Base-by-base conservation (phyloP, 37 sponge, comb jelly and placozoan species). In the Chondrilla cf. caribensis region DNA sequence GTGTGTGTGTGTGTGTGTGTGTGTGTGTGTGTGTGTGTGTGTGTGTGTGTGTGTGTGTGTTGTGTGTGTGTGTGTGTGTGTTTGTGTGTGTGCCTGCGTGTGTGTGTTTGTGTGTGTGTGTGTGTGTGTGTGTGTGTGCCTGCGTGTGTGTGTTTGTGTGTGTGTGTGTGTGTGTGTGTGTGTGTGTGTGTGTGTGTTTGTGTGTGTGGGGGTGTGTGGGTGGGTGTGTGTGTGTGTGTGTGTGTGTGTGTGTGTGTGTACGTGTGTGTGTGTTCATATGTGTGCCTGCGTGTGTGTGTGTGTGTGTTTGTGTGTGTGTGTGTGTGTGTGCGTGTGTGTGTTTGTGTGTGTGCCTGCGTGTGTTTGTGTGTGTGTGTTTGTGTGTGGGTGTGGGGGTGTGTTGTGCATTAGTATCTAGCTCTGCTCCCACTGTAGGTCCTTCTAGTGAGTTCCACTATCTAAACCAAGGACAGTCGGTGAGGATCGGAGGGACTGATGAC, bases 401-500 rank as follows among this genome's bases (percentile, higher is more conserved):
- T n/a, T n/a, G n/a, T n/a, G n/a, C n/a, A n/a, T n/a, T n/a, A 29
- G 19, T 42, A 42, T 17, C 15, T 77, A 15, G 54, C 41, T 26
- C 9, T 73, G n/a, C 36, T 18, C 25, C 6, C 57, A 33, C 44
- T n/a, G 37, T 22, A 90, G 88, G 36, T 32, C 18, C 75, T 21
- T 60, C 88, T 41, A 47, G 58, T 0, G 38, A 70, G 29, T 92
- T 85, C 58, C 70, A 82, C 58, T 92, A 88, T 79, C 85, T 78
- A 25, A 81, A 42, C 40, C 86, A 85, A 55, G 90, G 90, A 25
- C 47, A 35, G 33, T 43, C 78, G 11, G 38, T 82, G 32, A 43
- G 33, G 14, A 77, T 89, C 43, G 38, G 44, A 0, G 86, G 76
- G 22, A 78, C 92, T 28, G 88, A 89, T 44, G 97, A 97, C 84